These are phyloP conservation scores for Philaenus spumarius DNA, from an alignment of 1,140 invertebrate species.

Conservation along the genomic window DNA sequence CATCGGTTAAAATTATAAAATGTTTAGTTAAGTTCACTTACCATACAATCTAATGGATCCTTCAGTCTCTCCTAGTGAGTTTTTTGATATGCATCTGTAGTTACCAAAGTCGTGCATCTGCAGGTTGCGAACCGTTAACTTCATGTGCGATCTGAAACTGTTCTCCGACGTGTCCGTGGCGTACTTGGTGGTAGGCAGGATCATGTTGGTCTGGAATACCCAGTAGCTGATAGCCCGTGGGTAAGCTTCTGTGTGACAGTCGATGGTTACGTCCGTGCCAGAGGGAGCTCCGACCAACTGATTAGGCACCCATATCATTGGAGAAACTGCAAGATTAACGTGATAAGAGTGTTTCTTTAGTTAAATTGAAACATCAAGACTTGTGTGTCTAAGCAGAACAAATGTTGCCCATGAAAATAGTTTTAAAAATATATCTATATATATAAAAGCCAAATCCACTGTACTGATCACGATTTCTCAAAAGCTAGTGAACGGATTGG, in stretches of 20 bases:
- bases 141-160: slow-evolving; percentile 80
- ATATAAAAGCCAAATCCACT: no score
- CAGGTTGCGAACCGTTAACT: slow-evolving; percentile 72
- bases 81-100: slow-evolving; percentile 85
- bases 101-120: slow-evolving; percentile 71
- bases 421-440: no score
- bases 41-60: slow-evolving; percentile 87
- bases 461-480: no score
- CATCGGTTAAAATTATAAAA: background rate
- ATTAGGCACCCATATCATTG: slow-evolving; percentile 88
- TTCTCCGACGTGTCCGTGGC: slow-evolving; percentile 67
- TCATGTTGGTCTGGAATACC: slow-evolving; percentile 80
- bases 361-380: no score
- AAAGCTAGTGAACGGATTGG: no score
- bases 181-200: slow-evolving; percentile 75
- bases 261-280: slow-evolving; percentile 83
- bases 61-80: slow-evolving; percentile 88
- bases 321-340: no score
- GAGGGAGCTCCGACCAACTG: slow-evolving; percentile 82
- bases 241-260: slow-evolving; percentile 90
- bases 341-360: no score
- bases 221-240: slow-evolving; percentile 89
- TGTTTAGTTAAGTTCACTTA: slow-evolving; percentile 44
- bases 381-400: no score
- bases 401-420: no score